Base-by-base conservation (phyloP, 2,113 vertebrate species). In the Colinus virginianus region DNA sequence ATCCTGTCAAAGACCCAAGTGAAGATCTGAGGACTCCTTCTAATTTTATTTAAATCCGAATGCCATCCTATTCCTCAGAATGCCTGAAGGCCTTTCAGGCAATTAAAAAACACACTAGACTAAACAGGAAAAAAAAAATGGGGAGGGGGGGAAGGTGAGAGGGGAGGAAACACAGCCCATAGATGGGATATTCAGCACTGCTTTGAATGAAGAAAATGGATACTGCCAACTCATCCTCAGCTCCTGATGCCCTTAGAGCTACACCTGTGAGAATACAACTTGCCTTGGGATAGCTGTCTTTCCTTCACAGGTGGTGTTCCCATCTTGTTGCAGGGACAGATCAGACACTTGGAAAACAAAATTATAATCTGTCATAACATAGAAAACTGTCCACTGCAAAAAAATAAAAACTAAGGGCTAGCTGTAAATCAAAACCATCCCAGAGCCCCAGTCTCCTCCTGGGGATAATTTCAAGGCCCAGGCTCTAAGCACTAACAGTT, bases 381-480 rank as follows among this genome's bases (percentile, higher is more conserved):
- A 83, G 32, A 46, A 88, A 80, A 77, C 9, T 38, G 34, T 23
- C 49, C 18, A 46, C 51, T 46, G 72, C 58, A 79, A 92, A 49
- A 59, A 7, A 92, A 49, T 55, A 66, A 7, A 87, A 76, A 85
- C 38, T 28, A 34, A 63, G 22, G 21, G 19, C 20, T 83, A 21
- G 32, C 70, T 55, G 34, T 63, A 90, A 93, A 87, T 49, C 19
- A 59, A 87, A 95, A 48, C 15, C 8, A 26, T 14, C 36, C 19
- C 11, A 67, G n/a, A 85, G 28, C 32, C 17, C 13, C 42, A 22
- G 25, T 66, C 59, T 72, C 43, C 19, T 90, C 13, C 5, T 9
- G 53, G 6, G 21, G 23, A 26, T 75, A 59, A 81, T 80, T 86
- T 95, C 75, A 90, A 90, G 58, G 62, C 46, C 45, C 25, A 34